phyloP scores from a whole-genome alignment of 2,888 invertebrate species.

The Drosophila flavopinicola region DNA sequence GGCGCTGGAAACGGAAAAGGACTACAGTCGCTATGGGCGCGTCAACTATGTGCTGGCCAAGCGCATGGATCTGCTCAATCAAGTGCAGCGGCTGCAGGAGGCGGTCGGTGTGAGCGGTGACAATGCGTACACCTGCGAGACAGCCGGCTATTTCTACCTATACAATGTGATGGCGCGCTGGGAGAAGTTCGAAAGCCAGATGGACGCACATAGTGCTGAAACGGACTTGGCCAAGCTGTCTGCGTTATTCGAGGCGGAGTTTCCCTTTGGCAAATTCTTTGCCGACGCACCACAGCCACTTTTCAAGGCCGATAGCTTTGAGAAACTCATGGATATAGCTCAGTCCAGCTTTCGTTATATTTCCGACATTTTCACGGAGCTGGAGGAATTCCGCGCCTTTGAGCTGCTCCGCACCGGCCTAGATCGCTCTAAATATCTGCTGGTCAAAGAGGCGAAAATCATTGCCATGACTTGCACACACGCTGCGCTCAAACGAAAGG shows the following conservation, averaged over 20 bases:
- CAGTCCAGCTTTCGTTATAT: slow-evolving; percentile 97
- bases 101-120: slow-evolving; percentile 94
- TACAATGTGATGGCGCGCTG: slow-evolving; percentile 95
- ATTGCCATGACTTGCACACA: slow-evolving; percentile 99
- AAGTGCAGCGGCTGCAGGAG: slow-evolving; percentile 94
- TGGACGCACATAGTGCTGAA: slow-evolving; percentile 51
- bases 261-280: slow-evolving; percentile 98
- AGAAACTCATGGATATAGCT: slow-evolving; percentile 94
- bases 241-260: slow-evolving; percentile 89
- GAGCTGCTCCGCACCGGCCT: slow-evolving; percentile 97
- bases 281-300: slow-evolving; percentile 96
- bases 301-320: slow-evolving; percentile 91
- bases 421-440: slow-evolving; percentile 97
- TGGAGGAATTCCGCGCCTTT: slow-evolving; percentile 99
- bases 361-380: slow-evolving; percentile 96
- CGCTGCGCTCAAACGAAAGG: slow-evolving; percentile 97
- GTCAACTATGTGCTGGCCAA: slow-evolving; percentile 99
- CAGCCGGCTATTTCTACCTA: slow-evolving; percentile 98
- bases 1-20: slow-evolving; percentile 98
- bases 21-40: slow-evolving; percentile 98
- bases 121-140: slow-evolving; percentile 98
- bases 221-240: slow-evolving; percentile 58
- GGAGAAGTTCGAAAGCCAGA: slow-evolving; percentile 90
- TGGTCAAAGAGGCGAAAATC: slow-evolving; percentile 99
- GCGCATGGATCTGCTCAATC: slow-evolving; percentile 93